phyloP scores from a whole-genome alignment of 2,113 vertebrate genomes.

The Oryzias celebensis region DNA sequence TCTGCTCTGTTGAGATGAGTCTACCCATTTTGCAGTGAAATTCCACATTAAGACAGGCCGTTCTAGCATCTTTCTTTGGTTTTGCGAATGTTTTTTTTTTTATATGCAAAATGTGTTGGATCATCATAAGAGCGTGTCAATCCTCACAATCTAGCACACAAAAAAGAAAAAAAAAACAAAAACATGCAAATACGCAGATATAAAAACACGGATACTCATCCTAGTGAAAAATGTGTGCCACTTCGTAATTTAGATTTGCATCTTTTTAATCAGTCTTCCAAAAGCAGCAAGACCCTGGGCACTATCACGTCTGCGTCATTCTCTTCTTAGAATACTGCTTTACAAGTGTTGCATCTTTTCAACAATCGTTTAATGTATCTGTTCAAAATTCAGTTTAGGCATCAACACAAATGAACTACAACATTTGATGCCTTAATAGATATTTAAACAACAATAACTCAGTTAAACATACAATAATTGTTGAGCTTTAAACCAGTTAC shows the following conservation, averaged over 20 bases:
- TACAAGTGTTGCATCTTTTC: slow-evolving; percentile 38
- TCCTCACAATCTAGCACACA: slow-evolving; percentile 4
- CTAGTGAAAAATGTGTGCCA: slow-evolving; percentile 39
- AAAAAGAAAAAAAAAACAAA: slow-evolving; percentile 6
- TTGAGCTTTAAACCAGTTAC: no score
- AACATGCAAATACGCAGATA: slow-evolving; percentile 22
- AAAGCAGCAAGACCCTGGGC: slow-evolving; percentile 46
- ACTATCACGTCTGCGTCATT: slow-evolving; percentile 49
- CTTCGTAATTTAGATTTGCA: slow-evolving; percentile 46
- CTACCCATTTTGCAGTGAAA: slow-evolving; percentile 6
- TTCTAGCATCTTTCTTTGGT: no score
- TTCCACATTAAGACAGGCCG: slow-evolving; percentile 2
- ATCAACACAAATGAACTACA: no score
- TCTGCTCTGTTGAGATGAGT: not conserved
- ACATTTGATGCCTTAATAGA: no score
- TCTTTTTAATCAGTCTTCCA: slow-evolving; percentile 58
- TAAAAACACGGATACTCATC: slow-evolving; percentile 10
- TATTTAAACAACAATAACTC: no score
- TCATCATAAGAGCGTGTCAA: not conserved
- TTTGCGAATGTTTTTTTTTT: no score
- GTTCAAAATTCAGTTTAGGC: slow-evolving; percentile 1
- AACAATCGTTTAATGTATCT: slow-evolving; percentile 11
- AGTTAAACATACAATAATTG: no score
- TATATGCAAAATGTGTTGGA: no score
- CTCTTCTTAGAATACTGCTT: slow-evolving; percentile 41